Evolutionary conservation across 2,888 invertebrate genomes (phyloP).

Genomic region (Cactoblastis cactorum): DNA sequence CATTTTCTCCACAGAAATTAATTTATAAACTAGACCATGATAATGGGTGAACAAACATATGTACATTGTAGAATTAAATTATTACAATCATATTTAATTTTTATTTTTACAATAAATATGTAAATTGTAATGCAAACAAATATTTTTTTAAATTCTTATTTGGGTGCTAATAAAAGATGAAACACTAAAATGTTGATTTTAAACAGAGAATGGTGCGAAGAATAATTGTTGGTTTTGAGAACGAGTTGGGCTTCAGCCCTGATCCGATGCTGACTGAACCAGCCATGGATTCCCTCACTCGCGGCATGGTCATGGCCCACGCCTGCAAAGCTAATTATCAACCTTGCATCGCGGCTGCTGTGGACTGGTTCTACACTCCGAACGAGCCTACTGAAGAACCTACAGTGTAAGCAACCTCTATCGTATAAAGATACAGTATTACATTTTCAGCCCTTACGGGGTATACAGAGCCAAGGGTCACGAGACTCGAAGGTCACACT

Average conservation of each 20-base stretch:
- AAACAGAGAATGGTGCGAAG: conserved; percentile 59
- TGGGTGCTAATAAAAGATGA: too few relatives aligned
- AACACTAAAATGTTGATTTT: not conserved
- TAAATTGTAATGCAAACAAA: too few relatives aligned
- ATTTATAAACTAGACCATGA: conserved; percentile 54
- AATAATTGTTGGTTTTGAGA: conserved; percentile 47
- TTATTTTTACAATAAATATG: too few relatives aligned
- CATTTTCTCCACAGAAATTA: too few relatives aligned
- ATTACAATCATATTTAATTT: too few relatives aligned
- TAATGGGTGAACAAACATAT: too few relatives aligned
- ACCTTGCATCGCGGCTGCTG: conserved; percentile 64
- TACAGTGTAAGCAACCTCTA: conserved; percentile 63
- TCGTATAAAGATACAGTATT: too few relatives aligned
- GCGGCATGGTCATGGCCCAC: conserved; percentile 69
- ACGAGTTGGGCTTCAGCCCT: conserved; percentile 52
- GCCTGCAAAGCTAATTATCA: conserved; percentile 58
- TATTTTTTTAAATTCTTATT: too few relatives aligned
- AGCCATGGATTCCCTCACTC: conserved; percentile 51
- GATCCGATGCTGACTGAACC: conserved; percentile 42
- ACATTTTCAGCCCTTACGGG: too few relatives aligned
- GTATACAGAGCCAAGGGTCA: too few relatives aligned
- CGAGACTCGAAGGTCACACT: too few relatives aligned
- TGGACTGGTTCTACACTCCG: conserved; percentile 63
- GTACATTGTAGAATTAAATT: too few relatives aligned
- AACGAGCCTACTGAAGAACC: conserved; percentile 32